Base-by-base conservation (phyloP, 2,113 vertebrate species). In the Phyllostomus hastatus region DNA sequence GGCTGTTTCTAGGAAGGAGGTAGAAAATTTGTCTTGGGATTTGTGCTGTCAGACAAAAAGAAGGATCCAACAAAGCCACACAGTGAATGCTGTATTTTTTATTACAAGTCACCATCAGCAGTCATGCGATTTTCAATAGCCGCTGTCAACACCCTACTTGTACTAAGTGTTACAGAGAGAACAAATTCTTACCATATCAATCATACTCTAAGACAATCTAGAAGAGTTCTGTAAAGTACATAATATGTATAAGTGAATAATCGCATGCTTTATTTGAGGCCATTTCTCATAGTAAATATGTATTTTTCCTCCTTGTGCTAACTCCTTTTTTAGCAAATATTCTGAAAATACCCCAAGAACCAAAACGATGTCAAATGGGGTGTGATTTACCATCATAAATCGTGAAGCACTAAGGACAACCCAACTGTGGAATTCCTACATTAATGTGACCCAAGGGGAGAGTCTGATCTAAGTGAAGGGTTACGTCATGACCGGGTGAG, bases 211-310 rank as follows among this genome's bases (percentile, higher is more conserved):
- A 72, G 72, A 95, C 52, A 85, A 79, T 48, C 66, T 59, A 88
- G 76, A 95, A 96, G 82, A 91, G 12, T n/a, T 70, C 17, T 73
- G 67, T 52, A 92, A 95, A 93, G 67, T 38, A 96, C 92, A 79
- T 35, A 82, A 73, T 41, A 88, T 7, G 24, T 22, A 0, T 75
- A 96, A 85, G 22, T 91, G 73, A 24, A 41, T 81, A 85, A 94
- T 17, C 20, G 15, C n/a, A 41, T 84, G 69, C 66, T 94, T 79
- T 90, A 88, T 80, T 84, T 73, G 75, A 76, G 84, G 52, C 41
- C 70, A 80, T 88, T 94, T 92, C 43, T 81, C 84, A 85, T 50
- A 85, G 76, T 43, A 94, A 90, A 90, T 61, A 75, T 88, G 78
- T 78, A 57, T 35, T 93, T 90, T 84, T 67, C 41, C n/a, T 70